Conservation (phyloP, 2,113 vertebrate species). For the Amblyornis subalaris region DNA sequence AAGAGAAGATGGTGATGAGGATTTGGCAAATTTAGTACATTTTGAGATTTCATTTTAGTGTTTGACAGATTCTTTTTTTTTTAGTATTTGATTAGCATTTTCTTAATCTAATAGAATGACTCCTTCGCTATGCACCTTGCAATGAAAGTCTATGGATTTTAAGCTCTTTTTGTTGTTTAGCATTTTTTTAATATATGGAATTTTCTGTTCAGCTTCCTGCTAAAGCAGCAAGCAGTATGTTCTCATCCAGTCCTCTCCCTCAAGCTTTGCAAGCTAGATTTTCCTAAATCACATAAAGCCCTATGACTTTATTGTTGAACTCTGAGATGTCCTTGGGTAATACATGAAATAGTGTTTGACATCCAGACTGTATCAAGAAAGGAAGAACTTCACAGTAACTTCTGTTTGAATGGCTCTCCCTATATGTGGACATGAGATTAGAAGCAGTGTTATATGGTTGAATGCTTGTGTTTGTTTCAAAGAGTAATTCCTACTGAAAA, state of each 20-base stretch:
- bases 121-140: background rate
- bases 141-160: background rate
- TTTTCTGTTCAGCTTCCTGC: background rate
- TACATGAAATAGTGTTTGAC: background rate
- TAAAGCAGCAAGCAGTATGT: background rate
- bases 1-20: background rate
- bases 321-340: background rate
- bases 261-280: background rate
- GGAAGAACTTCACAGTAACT: background rate
- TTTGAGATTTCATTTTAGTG: background rate
- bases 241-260: background rate
- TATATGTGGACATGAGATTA: background rate
- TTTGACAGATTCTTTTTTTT: background rate
- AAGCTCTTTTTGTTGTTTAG: background rate
- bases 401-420: background rate
- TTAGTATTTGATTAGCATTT: background rate
- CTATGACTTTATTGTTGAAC: background rate
- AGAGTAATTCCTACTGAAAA: background rate
- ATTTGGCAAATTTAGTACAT: background rate
- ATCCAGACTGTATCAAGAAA: background rate
- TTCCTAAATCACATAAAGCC: background rate
- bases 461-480: background rate
- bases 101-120: background rate
- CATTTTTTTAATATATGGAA: background rate
- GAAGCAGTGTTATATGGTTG: background rate